These are phyloP conservation scores for Sebastes kiyomatsui DNA, from an alignment of 2,797 vertebrate species.

Conservation along the genomic window DNA sequence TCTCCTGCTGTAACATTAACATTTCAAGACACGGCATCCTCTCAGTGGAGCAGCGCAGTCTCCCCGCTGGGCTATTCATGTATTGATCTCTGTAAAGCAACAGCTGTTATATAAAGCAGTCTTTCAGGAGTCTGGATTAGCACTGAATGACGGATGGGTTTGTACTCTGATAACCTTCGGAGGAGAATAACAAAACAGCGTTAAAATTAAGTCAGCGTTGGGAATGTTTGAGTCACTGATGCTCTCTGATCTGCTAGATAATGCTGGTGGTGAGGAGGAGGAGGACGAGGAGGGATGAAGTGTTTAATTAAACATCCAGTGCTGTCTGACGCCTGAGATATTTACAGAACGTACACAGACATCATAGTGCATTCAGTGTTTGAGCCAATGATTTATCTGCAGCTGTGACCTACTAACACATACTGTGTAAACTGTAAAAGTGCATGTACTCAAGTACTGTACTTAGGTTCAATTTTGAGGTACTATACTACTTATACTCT, in stretches of 20 bases:
- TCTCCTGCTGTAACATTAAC: neutral
- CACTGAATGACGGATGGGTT: constrained; percentile 1
- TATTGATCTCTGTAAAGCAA: neutral
- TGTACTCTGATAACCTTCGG: neutral
- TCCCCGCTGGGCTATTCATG: constrained; percentile 5
- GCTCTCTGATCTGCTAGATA: neutral
- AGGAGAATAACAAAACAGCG: neutral
- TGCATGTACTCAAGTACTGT: neutral
- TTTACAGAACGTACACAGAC: neutral
- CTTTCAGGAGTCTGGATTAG: neutral
- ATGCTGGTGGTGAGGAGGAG: neutral
- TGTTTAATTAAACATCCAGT: constrained; percentile 5
- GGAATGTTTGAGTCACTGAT: constrained; percentile 18
- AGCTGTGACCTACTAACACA: constrained; percentile 5
- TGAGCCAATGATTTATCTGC: neutral
- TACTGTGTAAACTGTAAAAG: neutral
- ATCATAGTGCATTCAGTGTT: neutral
- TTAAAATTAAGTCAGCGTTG: neutral
- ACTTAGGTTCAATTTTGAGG: neutral
- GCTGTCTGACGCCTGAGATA: neutral
- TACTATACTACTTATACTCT: neutral
- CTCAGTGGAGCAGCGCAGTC: neutral
- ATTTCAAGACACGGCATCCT: neutral
- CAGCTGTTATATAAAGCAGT: constrained; percentile 3
- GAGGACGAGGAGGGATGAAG: neutral